Evolutionary conservation across 2,797 vertebrate species (phyloP).

Genomic region (Pteronotus mesoamericanus): DNA sequence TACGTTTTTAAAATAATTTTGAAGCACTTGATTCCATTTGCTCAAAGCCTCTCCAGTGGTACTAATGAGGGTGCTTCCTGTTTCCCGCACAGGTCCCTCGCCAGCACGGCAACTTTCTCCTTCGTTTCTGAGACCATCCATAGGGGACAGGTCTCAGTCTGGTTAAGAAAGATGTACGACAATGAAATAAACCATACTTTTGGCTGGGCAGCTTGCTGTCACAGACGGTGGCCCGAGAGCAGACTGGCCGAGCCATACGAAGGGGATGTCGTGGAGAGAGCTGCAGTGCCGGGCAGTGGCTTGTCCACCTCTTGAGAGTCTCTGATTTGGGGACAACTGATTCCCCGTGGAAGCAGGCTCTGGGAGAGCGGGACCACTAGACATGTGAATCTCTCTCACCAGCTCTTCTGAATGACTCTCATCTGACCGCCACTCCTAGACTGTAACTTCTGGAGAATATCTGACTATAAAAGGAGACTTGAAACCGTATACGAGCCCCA

Average conservation of each 20-base stretch:
- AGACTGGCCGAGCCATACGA: accelerated
- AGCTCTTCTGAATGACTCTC: not conserved
- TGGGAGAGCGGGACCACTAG: not conserved
- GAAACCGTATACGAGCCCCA: not conserved
- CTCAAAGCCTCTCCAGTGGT: not conserved
- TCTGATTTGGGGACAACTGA: not conserved
- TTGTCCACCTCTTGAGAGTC: not conserved
- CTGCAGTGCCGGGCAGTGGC: not conserved
- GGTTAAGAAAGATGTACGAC: not conserved
- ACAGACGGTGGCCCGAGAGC: not conserved
- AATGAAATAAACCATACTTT: not conserved
- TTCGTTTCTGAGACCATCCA: not conserved
- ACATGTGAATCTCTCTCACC: not conserved
- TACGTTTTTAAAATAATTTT: not conserved
- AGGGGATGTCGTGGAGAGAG: not conserved
- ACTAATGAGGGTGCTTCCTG: not conserved
- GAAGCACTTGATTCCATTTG: not conserved
- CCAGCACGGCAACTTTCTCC: not conserved
- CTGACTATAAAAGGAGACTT: not conserved
- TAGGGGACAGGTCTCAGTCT: not conserved
- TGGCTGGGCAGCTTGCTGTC: too few species aligned
- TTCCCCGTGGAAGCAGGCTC: not conserved
- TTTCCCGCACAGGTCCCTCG: not conserved
- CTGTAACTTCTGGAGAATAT: not conserved
- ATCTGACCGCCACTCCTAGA: not conserved